Base-by-base conservation (phyloP, 2,113 vertebrate species). In the Melanocharis versteri region DNA sequence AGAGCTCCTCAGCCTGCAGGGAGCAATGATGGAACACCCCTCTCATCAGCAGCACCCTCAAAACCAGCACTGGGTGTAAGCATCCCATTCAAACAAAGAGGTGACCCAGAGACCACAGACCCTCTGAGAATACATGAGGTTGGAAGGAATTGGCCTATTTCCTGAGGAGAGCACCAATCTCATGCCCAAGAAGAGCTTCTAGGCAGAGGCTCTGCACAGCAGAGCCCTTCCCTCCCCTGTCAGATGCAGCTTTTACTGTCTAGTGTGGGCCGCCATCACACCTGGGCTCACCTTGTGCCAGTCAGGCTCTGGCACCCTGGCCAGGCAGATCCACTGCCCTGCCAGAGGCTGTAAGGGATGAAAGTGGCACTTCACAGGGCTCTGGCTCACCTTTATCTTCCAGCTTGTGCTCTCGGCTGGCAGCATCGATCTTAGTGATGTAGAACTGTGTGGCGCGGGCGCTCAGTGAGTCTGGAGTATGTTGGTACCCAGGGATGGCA, bases 401-500 rank as follows among this genome's bases (percentile, higher is more conserved):
- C 91, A 99, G 98, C 94, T 98, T 98, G 84, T 99, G 98, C 68
- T 99, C 99, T 96, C 99, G 98, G 96, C 97, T 98, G 89, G 98
- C 97, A 4, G 98, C 81, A 3, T 99, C 99, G 10, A 99, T 98
- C 94, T 99, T 97, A 72, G 98, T 98, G 85, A 99, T 99, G 96
- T 99, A 99, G 97, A 99, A 99, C 94, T 98, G 99, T 13, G 98
- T 98, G 53, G 98, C 94, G 3, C 98, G 98, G 39, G 98, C 93
- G 28, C 97, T 98, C 24, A 97, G 71, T 4, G 97, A 94, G 70
- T 99, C 99, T 66, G 98, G 97, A 11, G 99, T 98, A 61, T 99
- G 99, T 31, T 99, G 99, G 96, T 99, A 99, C 27, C 99, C 99
- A 11, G 99, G 98, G 88, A 99, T 98, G 61, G 98, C 99, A 97